Evolutionary conservation across 2,797 vertebrate genomes (phyloP), one percentile per base, ranked within the genome.

Genomic region (Girardinus metallicus): DNA sequence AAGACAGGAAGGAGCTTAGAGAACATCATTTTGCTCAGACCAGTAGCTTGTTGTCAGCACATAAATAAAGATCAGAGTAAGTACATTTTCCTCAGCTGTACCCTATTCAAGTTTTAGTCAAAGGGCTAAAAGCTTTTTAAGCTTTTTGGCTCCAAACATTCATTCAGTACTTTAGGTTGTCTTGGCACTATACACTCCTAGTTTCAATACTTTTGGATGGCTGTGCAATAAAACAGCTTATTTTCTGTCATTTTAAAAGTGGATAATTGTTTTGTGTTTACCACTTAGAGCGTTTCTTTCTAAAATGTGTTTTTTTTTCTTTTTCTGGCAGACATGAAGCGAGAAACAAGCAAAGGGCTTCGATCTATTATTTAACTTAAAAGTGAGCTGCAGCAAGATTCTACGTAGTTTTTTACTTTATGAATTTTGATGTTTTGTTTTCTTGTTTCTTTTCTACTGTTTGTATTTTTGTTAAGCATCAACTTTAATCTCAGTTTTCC

Each of bases 61-160:
- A 81, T 47, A 80, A 89, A 86, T 80, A 60, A 91, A 74, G 3
- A 68, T 74, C 82, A 39, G 80, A 84, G 49, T 55, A 39, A 81
- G 77, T 80, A 64, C 85, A 79, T 86, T 75, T 76, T 78, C 66
- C 60, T 49, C 31, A 64, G 60, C 46, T 81, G 21, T 79, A 68
- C 55, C 5, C 12, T 26, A n/a, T n/a, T 55, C 9, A n/a, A n/a
- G 53, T 55, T 55, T 55, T 51, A 51, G 2, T 51, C 49, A 51
- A 51, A 51, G 8, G 21, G 21, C 49, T 51, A 51, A 51, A 51
- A 57, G 53, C 53, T n/a, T 57, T 57, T 57, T n/a, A 9, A 31
- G n/a, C 15, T 4, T 31, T 76, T 34, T 62, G 18, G 29, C n/a
- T 62, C 73, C 39, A 75, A 74, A 73, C 47, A 70, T 11, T 1